Evolutionary conservation across 1,140 invertebrate genomes (phyloP), one percentile per base, ranked within the genome.

Genomic region (Zophobas morio): DNA sequence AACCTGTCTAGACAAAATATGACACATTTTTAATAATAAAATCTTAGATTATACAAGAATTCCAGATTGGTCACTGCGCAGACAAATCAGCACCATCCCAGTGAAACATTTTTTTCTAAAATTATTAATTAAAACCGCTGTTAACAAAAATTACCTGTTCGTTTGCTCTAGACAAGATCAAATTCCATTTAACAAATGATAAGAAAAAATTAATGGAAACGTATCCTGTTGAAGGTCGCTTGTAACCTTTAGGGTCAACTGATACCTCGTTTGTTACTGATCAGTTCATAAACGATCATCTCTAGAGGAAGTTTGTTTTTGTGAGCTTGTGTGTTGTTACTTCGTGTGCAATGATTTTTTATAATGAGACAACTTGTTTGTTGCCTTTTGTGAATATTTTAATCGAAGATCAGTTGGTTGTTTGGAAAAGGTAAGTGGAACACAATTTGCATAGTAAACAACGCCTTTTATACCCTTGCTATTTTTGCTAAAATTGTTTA

Each of bases 181-280:
- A 72, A 72, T 72, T 72, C 70, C 47, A 72, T 4, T 33, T 53
- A 35, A 35, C 47, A 33, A 8, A 40, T 8, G 63, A 32, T 71
- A 32, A 20, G n/a, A 54, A 72, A 53, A 72, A 72, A 72, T 40
- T 73, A 72, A 72, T 72, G 49, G 39, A 73, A 56, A 40, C 40
- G 47, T 72, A 53, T 49, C 71, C 37, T 51, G 39, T 3, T 39
- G 71, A 73, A 73, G 49, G 71, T 40, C 71, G 49, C 34, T n/a
- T 73, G 49, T 73, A 37, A 73, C 71, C 71, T 73, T 73, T 73
- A 40, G 49, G 71, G 71, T 73, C 71, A 72, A 73, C 71, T 73
- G 71, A 73, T 73, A 72, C 71, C 71, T 73, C 71, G 71, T 36
- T 54, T 73, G 71, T 73, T 56, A 73, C 33, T 73, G 54, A 73